phyloP scores from a whole-genome alignment of 2,113 vertebrate genomes.

The Oreochromis tanganicae region DNA sequence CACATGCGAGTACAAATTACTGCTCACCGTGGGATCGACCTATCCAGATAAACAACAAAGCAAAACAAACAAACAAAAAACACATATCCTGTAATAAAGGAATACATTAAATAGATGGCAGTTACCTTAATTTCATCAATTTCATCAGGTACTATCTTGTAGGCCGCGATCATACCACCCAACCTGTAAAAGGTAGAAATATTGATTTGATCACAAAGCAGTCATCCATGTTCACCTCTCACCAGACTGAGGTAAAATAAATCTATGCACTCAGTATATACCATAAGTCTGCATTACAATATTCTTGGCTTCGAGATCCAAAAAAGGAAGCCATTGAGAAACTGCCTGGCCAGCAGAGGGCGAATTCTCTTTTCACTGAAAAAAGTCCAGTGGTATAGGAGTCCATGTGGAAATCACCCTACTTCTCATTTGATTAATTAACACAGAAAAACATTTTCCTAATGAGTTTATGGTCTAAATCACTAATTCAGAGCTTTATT shows the following conservation, averaged over 20 bases:
- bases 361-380: not conserved
- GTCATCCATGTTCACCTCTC: not conserved
- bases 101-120: not conserved
- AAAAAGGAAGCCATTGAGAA: not conserved
- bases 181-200: slow-evolving; percentile 80
- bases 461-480: not conserved
- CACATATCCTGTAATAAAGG: slow-evolving; percentile 12
- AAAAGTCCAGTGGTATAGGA: not conserved
- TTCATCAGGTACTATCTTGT: slow-evolving; percentile 99
- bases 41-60: not conserved
- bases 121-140: slow-evolving; percentile 98
- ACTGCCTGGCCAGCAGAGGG: not conserved
- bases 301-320: not conserved
- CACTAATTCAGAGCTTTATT: not conserved
- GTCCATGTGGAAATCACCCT: not conserved
- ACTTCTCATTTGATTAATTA: not conserved
- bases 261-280: not conserved
- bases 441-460: not conserved
- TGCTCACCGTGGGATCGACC: not conserved
- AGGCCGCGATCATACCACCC: slow-evolving; percentile 95
- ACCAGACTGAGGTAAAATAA: not conserved
- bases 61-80: not conserved
- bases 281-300: not conserved
- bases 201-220: not conserved
- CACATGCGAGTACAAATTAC: not conserved